A percentile compares a stretch with the other conserved stretches of the same genome.
phyloP scores from a whole-genome alignment of 2,113 vertebrate genomes.

The Nettapus auritus region DNA sequence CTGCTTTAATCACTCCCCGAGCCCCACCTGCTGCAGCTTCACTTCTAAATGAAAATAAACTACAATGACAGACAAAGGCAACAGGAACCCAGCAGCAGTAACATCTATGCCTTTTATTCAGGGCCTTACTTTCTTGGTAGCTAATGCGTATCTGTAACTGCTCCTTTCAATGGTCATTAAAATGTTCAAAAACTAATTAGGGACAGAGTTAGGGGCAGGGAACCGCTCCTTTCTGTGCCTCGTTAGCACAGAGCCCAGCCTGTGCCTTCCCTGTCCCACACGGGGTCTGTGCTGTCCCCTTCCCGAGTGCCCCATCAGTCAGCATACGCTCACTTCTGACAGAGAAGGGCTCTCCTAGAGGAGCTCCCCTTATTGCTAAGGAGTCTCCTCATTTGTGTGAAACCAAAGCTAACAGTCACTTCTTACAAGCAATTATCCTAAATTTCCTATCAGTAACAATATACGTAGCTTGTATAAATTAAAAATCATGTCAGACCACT shows the following conservation, averaged over 20 bases:
- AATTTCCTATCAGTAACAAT: not conserved
- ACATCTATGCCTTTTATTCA: not conserved
- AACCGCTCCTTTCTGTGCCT: not conserved
- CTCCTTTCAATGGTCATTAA: not conserved
- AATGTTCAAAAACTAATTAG: not conserved
- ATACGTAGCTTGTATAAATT: not conserved
- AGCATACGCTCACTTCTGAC: not conserved
- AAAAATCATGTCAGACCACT: not conserved
- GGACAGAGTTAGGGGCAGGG: not conserved
- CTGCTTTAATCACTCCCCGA: not conserved
- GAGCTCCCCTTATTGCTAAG: not conserved
- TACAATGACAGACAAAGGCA: not conserved
- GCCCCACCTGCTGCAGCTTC: not conserved
- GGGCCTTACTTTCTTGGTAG: not conserved
- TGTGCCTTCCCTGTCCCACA: accelerated
- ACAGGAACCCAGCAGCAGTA: not conserved
- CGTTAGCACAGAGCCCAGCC: not conserved
- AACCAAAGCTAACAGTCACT: not conserved
- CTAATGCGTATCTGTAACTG: not conserved
- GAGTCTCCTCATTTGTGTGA: not conserved
- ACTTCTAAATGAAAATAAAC: not conserved
- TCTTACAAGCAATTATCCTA: not conserved
- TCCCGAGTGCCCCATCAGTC: not conserved
- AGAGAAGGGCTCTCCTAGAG: not conserved
- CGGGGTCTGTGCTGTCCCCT: not conserved